These are phyloP conservation scores for Cryptops parisi DNA, from an alignment of 2,888 invertebrate species.

Conservation along the genomic window DNA sequence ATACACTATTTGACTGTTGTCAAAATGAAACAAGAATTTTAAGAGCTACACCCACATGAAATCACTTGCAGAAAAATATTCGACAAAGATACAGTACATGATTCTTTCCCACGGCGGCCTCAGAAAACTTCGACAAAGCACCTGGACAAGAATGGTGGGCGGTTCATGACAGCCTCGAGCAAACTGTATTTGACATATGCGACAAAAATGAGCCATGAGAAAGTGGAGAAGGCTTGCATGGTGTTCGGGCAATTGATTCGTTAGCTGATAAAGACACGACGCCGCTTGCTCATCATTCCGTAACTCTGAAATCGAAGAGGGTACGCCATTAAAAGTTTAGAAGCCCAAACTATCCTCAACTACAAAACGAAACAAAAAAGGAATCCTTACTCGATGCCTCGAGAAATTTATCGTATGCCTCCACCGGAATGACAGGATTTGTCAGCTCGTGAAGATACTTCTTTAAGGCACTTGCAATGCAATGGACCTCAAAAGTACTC, in stretches of 20 bases:
- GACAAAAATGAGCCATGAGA: conserved; percentile 53
- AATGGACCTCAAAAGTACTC: conserved; percentile 37
- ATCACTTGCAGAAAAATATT: not conserved
- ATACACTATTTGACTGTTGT: conserved; percentile 53
- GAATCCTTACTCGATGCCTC: conserved; percentile 34
- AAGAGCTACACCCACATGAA: not conserved
- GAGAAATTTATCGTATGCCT: conserved; percentile 54
- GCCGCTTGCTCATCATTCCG: conserved; percentile 43
- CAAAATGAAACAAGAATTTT: not conserved
- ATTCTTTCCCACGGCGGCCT: conserved; percentile 62
- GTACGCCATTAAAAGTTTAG: not conserved
- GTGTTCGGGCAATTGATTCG: conserved; percentile 46
- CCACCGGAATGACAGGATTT: conserved; percentile 58
- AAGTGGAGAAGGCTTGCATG: conserved; percentile 47
- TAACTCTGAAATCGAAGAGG: not conserved
- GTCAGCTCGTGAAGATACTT: conserved; percentile 57
- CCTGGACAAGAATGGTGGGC: conserved; percentile 50
- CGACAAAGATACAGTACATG: no score
- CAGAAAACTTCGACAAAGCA: conserved; percentile 54
- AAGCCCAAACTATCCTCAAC: not conserved
- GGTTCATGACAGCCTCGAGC: conserved; percentile 47
- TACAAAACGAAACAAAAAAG: not conserved
- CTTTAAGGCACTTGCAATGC: conserved; percentile 48
- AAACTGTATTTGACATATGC: conserved; percentile 52
- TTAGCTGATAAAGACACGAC: conserved; percentile 38